Evolutionary conservation across 1,140 invertebrate genomes (phyloP).

Genomic region (Zaprionus camerounensis): DNA sequence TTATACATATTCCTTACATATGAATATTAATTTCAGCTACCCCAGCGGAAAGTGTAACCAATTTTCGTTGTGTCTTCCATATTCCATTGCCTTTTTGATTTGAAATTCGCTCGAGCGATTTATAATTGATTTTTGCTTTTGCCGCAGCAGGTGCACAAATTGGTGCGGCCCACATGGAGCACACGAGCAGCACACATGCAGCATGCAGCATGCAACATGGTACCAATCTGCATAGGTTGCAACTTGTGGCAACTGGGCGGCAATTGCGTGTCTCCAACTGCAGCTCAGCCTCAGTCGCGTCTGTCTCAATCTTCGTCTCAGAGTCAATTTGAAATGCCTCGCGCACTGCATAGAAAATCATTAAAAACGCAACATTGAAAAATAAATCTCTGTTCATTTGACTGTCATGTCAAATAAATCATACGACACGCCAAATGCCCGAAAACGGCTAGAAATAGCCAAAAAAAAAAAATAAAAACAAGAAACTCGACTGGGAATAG

Average conservation of each 20-base stretch:
- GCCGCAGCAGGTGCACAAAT: conserved; percentile 66
- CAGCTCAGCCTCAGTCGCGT: conserved; percentile 18
- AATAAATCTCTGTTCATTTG: conserved; percentile 78
- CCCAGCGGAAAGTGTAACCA: neutral
- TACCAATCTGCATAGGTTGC: conserved; percentile 8
- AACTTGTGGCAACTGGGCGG: conserved; percentile 34
- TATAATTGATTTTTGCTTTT: conserved; percentile 67
- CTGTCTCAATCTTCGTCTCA: conserved; percentile 51
- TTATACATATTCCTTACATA: too few relatives aligned
- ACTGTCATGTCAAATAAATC: conserved; percentile 80
- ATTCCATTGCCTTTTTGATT: conserved; percentile 27
- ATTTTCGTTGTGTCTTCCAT: neutral
- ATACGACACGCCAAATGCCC: conserved; percentile 70
- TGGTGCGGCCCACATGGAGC: conserved; percentile 42
- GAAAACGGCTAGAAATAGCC: conserved; percentile 22
- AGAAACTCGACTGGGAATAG: conserved; percentile 37
- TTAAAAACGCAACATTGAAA: conserved; percentile 73
- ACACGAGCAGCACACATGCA: conserved; percentile 13
- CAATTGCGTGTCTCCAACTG: conserved; percentile 41
- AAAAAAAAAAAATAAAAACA: neutral
- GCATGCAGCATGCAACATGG: conserved; percentile 14
- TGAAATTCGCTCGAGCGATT: conserved; percentile 41
- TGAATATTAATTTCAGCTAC: too few relatives aligned
- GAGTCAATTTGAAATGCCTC: conserved; percentile 42
- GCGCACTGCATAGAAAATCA: conserved; percentile 48